These are phyloP conservation scores for Eilema caniola DNA, from an alignment of 2,888 invertebrate genomes.

Conservation along the genomic window DNA sequence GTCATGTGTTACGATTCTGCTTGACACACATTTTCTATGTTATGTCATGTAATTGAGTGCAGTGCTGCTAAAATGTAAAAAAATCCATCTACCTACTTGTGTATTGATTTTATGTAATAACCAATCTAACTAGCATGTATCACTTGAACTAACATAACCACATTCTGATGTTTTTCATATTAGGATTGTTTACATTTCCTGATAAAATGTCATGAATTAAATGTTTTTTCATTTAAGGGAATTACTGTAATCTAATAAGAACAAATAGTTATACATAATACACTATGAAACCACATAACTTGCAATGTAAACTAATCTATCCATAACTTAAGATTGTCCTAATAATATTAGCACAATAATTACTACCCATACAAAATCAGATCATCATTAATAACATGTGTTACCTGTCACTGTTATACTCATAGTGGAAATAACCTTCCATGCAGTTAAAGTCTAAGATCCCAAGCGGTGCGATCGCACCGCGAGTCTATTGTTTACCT, in stretches of 20 bases:
- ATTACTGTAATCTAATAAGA: not conserved
- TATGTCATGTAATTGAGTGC: constrained; percentile 71
- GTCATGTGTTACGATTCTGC: constrained; percentile 49
- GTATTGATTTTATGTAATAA: constrained; percentile 61
- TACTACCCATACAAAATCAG: not conserved
- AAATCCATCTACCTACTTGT: constrained; percentile 54
- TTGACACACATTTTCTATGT: constrained; percentile 73
- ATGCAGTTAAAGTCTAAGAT: no score
- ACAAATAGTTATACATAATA: not conserved
- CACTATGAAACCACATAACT: not conserved
- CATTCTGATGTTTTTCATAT: not conserved
- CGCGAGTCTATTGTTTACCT: no score
- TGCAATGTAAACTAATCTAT: not conserved
- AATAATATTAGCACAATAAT: no score
- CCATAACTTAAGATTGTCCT: not conserved
- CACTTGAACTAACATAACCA: not conserved
- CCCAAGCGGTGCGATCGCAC: no score
- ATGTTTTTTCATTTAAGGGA: not conserved
- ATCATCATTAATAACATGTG: not conserved
- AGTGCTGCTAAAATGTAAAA: constrained; percentile 55
- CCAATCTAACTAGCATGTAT: constrained; percentile 36
- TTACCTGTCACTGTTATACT: not conserved
- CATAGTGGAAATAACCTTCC: no score
- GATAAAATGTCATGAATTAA: not conserved
- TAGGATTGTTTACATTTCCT: not conserved